Conservation (phyloP, 2,888 invertebrate genomes). For the Parnassius mnemosyne region DNA sequence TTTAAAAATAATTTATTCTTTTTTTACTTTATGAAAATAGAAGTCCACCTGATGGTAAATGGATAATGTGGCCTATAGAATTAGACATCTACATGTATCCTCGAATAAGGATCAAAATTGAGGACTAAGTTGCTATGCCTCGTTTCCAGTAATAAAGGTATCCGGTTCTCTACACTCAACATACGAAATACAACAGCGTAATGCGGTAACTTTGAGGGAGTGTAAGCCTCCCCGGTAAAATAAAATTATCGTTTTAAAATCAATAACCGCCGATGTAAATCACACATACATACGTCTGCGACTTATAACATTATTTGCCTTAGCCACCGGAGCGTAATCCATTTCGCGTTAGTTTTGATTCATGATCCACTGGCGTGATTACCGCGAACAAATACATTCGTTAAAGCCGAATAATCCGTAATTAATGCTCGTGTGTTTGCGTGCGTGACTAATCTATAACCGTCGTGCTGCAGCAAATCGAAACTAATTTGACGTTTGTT, state of each 20-base stretch:
- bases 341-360: slow-evolving; percentile 45
- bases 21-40: too few relatives aligned
- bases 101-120: too few relatives aligned
- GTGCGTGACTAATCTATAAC: slow-evolving; percentile 33
- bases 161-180: too few relatives aligned
- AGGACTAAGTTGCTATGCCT: too few relatives aligned
- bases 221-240: too few relatives aligned
- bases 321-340: slow-evolving; percentile 35
- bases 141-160: too few relatives aligned
- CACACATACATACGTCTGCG: slow-evolving; percentile 7
- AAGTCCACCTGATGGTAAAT: too few relatives aligned
- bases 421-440: slow-evolving; percentile 55
- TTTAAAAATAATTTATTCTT: too few relatives aligned
- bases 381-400: slow-evolving; percentile 52
- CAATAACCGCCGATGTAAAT: slow-evolving; percentile 2
- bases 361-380: slow-evolving; percentile 50
- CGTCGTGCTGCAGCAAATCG: slow-evolving; percentile 10
- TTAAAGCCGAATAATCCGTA: slow-evolving; percentile 56
- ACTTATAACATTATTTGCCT: slow-evolving; percentile 20
- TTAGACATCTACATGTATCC: too few relatives aligned
- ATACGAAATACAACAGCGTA: too few relatives aligned
- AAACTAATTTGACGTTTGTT: slow-evolving; percentile 13
- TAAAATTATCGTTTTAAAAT: slow-evolving; percentile 8
- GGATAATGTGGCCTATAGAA: too few relatives aligned
- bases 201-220: too few relatives aligned